These are phyloP conservation scores for Hirtodrosophila alboralis DNA, from an alignment of 2,888 invertebrate genomes.

Conservation along the genomic window DNA sequence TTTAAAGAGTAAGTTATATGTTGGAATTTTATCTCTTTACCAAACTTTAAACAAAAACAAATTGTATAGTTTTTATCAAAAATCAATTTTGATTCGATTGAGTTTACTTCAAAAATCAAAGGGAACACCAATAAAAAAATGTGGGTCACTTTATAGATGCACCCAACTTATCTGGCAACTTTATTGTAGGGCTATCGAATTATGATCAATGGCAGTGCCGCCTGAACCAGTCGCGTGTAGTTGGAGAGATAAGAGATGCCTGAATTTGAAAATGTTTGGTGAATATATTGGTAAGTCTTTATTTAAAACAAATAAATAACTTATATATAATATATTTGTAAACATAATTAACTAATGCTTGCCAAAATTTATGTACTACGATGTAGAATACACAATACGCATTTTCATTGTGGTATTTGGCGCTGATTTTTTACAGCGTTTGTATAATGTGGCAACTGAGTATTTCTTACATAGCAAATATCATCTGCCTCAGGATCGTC, in stretches of 20 bases:
- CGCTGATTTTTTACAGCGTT: constrained; percentile 63
- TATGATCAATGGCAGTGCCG: constrained; percentile 32
- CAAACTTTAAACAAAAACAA: too few species aligned
- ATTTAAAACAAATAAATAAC: not conserved
- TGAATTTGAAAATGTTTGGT: constrained; percentile 38
- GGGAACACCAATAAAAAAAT: too few species aligned
- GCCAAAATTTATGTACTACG: too few species aligned
- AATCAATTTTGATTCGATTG: too few species aligned
- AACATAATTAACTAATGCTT: too few species aligned
- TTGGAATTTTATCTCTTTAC: too few species aligned
- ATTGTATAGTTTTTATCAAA: too few species aligned
- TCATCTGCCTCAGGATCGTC: constrained; percentile 59
- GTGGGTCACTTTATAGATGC: too few species aligned
- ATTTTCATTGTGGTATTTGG: constrained; percentile 30
- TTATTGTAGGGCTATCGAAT: too few species aligned
- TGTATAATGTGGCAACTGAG: constrained; percentile 45
- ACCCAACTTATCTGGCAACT: not conserved
- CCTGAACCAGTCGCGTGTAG: not conserved
- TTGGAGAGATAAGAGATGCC: constrained; percentile 8
- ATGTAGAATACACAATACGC: constrained; percentile 52
- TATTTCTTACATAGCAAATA: constrained; percentile 36
- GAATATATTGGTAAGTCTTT: constrained; percentile 48
- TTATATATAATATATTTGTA: too few species aligned
- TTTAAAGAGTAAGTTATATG: too few species aligned
- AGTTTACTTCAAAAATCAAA: too few species aligned